Evolutionary conservation across 1,140 invertebrate species (phyloP).

Genomic region (Anthonomus grandis): DNA sequence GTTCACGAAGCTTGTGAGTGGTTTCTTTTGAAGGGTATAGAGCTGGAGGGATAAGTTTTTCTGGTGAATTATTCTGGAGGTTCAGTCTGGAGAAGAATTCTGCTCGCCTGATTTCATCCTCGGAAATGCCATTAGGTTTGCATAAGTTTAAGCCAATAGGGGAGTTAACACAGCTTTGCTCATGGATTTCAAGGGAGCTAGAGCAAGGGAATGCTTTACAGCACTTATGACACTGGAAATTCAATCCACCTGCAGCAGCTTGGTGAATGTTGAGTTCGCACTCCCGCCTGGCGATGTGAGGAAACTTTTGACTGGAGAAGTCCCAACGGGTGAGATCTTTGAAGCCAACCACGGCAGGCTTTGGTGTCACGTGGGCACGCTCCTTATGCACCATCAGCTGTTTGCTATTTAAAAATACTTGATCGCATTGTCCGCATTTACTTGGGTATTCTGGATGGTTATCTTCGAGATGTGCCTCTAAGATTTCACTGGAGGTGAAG

Average conservation of each 20-base stretch:
- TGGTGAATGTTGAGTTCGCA: slow-evolving; percentile 68
- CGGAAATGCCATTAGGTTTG: slow-evolving; percentile 40
- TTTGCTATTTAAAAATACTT: slow-evolving; percentile 65
- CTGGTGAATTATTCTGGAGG: slow-evolving; percentile 61
- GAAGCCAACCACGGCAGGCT: slow-evolving; percentile 57
- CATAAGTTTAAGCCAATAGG: slow-evolving; percentile 36
- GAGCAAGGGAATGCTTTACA: slow-evolving; percentile 70
- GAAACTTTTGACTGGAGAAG: slow-evolving; percentile 74
- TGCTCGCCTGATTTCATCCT: slow-evolving; percentile 60
- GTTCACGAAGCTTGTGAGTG: slow-evolving; percentile 29
- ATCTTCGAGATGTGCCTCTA: slow-evolving; percentile 69
- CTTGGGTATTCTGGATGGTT: slow-evolving; percentile 65
- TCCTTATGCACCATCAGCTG: slow-evolving; percentile 63
- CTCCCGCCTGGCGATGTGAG: slow-evolving; percentile 67
- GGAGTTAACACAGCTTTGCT: slow-evolving; percentile 53
- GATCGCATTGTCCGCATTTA: slow-evolving; percentile 67
- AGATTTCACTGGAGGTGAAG: slow-evolving; percentile 56
- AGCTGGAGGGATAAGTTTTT: slow-evolving; percentile 37
- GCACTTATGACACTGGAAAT: slow-evolving; percentile 71
- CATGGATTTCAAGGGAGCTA: slow-evolving; percentile 66
- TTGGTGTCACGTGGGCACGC: slow-evolving; percentile 31
- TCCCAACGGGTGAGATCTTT: slow-evolving; percentile 75
- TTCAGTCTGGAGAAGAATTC: slow-evolving; percentile 79
- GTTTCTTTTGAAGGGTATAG: background rate
- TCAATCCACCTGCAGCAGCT: slow-evolving; percentile 56